Evolutionary conservation across 2,797 vertebrate genomes (phyloP).

Genomic region (Cyclopterus lumpus): DNA sequence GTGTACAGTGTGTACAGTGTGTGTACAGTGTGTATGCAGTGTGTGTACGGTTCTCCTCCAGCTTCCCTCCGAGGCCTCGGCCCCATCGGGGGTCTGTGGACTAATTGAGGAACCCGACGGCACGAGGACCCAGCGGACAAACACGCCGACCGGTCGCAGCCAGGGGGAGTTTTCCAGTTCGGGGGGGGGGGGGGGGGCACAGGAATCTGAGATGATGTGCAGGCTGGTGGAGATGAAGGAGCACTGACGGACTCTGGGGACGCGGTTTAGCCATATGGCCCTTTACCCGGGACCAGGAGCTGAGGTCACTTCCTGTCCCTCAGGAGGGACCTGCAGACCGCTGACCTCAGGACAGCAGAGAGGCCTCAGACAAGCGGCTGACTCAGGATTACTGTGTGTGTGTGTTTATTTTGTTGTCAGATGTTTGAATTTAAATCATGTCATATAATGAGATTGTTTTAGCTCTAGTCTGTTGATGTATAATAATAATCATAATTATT

Average conservation of each 20-base stretch:
- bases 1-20: no score
- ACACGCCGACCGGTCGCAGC: neutral
- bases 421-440: no score
- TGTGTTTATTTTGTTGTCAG: neutral
- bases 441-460: no score
- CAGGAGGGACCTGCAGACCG: constrained; percentile 32
- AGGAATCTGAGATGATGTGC: constrained; percentile 45
- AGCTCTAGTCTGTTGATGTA: no score
- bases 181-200: constrained; percentile 3
- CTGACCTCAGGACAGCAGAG: constrained; percentile 50
- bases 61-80: constrained; percentile 3
- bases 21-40: no score
- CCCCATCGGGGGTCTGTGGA: constrained; percentile 35
- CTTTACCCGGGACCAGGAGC: neutral
- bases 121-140: constrained; percentile 24
- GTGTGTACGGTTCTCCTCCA: constrained; percentile 10
- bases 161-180: constrained; percentile 30
- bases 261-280: constrained; percentile 43
- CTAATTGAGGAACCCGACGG: constrained; percentile 29
- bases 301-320: constrained; percentile 49
- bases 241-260: constrained; percentile 34
- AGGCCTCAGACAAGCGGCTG: constrained; percentile 37
- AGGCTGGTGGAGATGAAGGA: constrained; percentile 36
- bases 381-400: constrained; percentile 22
- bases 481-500: no score